Evolutionary conservation across 2,113 vertebrate species (phyloP).

Genomic region (Epinephelus cyanopodus): DNA sequence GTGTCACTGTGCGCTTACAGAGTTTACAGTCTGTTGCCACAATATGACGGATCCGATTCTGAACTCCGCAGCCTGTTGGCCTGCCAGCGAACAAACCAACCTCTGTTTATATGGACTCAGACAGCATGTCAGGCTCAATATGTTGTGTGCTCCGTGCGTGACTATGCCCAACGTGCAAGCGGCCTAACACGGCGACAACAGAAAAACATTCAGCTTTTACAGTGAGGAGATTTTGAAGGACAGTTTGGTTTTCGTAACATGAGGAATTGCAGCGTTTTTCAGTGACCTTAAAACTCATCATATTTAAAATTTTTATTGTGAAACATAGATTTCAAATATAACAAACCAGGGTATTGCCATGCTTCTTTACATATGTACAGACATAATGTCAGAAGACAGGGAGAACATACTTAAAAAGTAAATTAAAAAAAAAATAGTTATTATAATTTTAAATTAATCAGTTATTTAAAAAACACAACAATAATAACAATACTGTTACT

Average conservation of each 20-base stretch:
- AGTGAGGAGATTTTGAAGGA: background rate
- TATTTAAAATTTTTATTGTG: too few relatives aligned
- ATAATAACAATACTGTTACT: too few relatives aligned
- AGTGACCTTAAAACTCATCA: background rate
- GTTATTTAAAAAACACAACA: too few relatives aligned
- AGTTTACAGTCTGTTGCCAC: slow-evolving; percentile 45
- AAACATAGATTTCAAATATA: too few relatives aligned
- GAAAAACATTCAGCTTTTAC: background rate
- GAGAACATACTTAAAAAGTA: too few relatives aligned
- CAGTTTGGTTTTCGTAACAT: background rate
- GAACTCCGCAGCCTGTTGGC: slow-evolving; percentile 25
- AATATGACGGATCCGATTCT: slow-evolving; percentile 23
- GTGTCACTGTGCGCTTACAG: slow-evolving; percentile 11
- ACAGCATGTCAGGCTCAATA: slow-evolving; percentile 26
- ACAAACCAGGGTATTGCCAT: too few relatives aligned
- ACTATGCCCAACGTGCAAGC: background rate
- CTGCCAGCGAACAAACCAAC: slow-evolving; percentile 5
- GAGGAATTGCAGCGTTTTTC: background rate
- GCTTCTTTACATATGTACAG: too few relatives aligned
- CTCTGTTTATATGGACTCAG: slow-evolving; percentile 30
- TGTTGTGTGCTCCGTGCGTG: background rate
- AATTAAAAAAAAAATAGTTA: too few relatives aligned
- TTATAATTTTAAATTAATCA: too few relatives aligned
- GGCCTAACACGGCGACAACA: background rate
- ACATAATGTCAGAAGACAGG: too few relatives aligned